Base-by-base conservation (phyloP, 1,140 invertebrate genomes). In the Drosophila prosaltans region DNA sequence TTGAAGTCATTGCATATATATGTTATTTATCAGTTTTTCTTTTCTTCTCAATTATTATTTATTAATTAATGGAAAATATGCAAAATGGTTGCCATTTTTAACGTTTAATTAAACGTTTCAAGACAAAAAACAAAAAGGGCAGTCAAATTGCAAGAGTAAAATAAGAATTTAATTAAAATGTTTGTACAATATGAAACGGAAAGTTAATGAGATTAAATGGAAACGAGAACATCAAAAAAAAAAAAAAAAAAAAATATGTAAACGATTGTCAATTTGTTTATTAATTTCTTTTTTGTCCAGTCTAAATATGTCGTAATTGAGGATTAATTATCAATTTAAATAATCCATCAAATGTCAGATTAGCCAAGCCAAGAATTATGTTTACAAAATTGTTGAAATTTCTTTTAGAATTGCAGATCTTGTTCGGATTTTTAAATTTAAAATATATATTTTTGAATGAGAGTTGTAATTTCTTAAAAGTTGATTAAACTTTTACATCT, bases 61-160 rank as follows among this genome's bases (percentile, higher is more conserved):
- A 60, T 76, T 74, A 88, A 83, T 80, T 77, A 84, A 70, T 80
- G 81, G 65, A 73, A 82, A 77, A 66, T 80, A 81, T 74, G 68
- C 72, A 80, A 82, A 81, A 78, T 70, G 84, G 36, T 65, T 51
- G 77, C 74, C 80, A 88, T 88, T 16, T 16, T 0, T 16, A 16
- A 16, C 16, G 16, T 16, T 16, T 89, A 89, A 89, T 88, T 88
- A 80, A 88, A 72, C 65, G 45, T 40, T 67, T 80, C 63, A 70
- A 75, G 63, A 60, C 16, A 41, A 16, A 21, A 16, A 40, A 36
- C 21, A 36, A 7, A 26, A 55, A 39, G 9, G 60, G 16, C n/a
- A 26, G 4, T 5, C 28, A 72, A 72, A 63, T 67, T 66, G 51
- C 67, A 48, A 67, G 71, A 62, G 1, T 6, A 24, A 51, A 51